These are phyloP conservation scores for Syritta pipiens DNA, from an alignment of 2,888 invertebrate genomes.

Conservation along the genomic window DNA sequence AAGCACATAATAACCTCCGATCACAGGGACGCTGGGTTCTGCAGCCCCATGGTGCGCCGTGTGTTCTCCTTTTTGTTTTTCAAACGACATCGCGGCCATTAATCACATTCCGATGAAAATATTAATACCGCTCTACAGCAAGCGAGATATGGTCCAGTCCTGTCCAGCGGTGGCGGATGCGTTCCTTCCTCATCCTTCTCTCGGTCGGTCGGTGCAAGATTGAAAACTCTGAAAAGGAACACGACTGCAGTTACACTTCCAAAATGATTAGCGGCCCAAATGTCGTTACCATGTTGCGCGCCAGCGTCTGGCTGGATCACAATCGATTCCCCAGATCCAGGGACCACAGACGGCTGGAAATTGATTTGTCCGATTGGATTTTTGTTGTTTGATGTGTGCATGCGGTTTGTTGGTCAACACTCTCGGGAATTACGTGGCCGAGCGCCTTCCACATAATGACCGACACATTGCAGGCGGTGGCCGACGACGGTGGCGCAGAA, in stretches of 20 bases:
- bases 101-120: slow-evolving; percentile 73
- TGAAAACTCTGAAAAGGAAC: slow-evolving; percentile 6
- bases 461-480: slow-evolving; percentile 12
- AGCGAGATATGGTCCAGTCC: slow-evolving; percentile 27
- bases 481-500: slow-evolving; percentile 44
- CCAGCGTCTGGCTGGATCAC: neutral
- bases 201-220: slow-evolving; percentile 6
- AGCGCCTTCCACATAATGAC: slow-evolving; percentile 28
- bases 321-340: slow-evolving; percentile 1
- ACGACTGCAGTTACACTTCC: slow-evolving; percentile 61
- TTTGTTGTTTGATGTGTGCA: slow-evolving; percentile 37
- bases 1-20: slow-evolving; percentile 68
- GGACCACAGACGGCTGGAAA: slow-evolving; percentile 49
- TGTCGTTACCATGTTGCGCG: slow-evolving; percentile 49
- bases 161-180: neutral
- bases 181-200: neutral
- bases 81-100: slow-evolving; percentile 72
- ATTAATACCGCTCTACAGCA: slow-evolving; percentile 66
- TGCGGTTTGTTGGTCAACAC: slow-evolving; percentile 57
- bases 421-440: slow-evolving; percentile 4
- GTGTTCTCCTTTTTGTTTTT: slow-evolving; percentile 70
- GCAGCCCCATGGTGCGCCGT: slow-evolving; percentile 70
- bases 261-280: slow-evolving; percentile 57
- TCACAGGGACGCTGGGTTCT: slow-evolving; percentile 50
- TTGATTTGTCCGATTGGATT: slow-evolving; percentile 69